Conservation (phyloP, 1,140 invertebrate species). For the Microplitis demolitor region DNA sequence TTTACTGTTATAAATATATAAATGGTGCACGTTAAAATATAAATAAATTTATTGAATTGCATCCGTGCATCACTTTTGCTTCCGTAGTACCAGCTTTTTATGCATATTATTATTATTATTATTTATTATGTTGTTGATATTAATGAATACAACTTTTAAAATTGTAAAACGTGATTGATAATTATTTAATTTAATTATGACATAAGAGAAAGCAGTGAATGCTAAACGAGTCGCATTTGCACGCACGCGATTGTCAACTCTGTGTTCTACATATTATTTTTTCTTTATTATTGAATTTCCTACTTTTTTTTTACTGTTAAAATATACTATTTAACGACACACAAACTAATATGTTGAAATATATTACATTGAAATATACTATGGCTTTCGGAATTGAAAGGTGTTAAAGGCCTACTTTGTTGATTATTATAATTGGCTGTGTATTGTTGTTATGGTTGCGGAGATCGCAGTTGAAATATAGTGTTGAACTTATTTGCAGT, state of each 20-base stretch:
- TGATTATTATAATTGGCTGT: conserved; percentile 19
- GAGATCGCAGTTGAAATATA: conserved; percentile 60
- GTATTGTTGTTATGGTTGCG: conserved; percentile 63
- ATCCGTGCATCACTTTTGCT: conserved; percentile 12
- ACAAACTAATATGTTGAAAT: neutral
- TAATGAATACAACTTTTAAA: no score
- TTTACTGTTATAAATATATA: conserved; percentile 12
- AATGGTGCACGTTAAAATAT: conserved; percentile 18
- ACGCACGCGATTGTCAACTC: conserved; percentile 20
- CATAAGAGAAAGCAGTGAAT: conserved; percentile 4
- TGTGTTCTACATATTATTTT: neutral
- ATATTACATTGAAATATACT: no score
- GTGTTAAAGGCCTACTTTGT: conserved; percentile 3
- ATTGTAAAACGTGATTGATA: neutral
- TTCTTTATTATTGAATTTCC: neutral
- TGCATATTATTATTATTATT: neutral
- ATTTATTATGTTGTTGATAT: no score
- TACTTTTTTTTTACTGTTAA: neutral
- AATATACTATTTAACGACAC: neutral
- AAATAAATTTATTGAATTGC: neutral
- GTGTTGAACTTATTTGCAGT: conserved; percentile 64
- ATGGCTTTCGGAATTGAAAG: neutral
- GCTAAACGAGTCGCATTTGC: conserved; percentile 15
- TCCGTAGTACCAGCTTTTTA: neutral
- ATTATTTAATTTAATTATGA: conserved; percentile 2